Conservation (phyloP, 2,888 invertebrate genomes). For the Melangyna quadrimaculata region DNA sequence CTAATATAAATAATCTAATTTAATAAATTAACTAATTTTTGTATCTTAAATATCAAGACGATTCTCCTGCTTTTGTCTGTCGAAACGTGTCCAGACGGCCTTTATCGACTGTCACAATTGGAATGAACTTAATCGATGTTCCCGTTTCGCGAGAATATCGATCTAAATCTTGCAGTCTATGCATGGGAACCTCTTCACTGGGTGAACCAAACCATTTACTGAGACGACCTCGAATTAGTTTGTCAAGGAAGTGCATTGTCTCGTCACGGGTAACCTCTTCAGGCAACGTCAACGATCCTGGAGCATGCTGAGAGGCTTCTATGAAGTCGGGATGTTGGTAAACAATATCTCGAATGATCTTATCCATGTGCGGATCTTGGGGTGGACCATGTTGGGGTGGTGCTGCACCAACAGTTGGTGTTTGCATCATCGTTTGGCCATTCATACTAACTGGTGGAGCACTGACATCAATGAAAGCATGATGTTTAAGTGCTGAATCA, state of each 20-base stretch:
- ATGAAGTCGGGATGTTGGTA: slow-evolving; percentile 77
- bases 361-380: slow-evolving; percentile 75
- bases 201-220: slow-evolving; percentile 72
- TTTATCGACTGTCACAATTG: slow-evolving; percentile 55
- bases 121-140: slow-evolving; percentile 52
- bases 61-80: not conserved
- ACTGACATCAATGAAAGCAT: not conserved
- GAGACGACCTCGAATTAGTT: slow-evolving; percentile 75
- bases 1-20: slow-evolving; percentile 27
- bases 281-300: slow-evolving; percentile 75
- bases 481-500: not conserved
- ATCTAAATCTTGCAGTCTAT: slow-evolving; percentile 31
- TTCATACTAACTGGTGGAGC: not conserved
- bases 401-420: slow-evolving; percentile 51
- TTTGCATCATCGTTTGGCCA: slow-evolving; percentile 9
- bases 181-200: slow-evolving; percentile 12
- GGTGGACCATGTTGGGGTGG: slow-evolving; percentile 71
- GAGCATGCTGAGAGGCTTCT: slow-evolving; percentile 73
- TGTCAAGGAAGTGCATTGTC: slow-evolving; percentile 76
- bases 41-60: not conserved
- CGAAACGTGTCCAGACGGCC: slow-evolving; percentile 26
- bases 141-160: slow-evolving; percentile 57
- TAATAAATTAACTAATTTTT: slow-evolving; percentile 39
- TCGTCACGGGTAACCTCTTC: slow-evolving; percentile 75
- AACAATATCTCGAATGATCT: slow-evolving; percentile 77